Conservation (phyloP, 2,113 vertebrate genomes). For the Megaleporinus macrocephalus region DNA sequence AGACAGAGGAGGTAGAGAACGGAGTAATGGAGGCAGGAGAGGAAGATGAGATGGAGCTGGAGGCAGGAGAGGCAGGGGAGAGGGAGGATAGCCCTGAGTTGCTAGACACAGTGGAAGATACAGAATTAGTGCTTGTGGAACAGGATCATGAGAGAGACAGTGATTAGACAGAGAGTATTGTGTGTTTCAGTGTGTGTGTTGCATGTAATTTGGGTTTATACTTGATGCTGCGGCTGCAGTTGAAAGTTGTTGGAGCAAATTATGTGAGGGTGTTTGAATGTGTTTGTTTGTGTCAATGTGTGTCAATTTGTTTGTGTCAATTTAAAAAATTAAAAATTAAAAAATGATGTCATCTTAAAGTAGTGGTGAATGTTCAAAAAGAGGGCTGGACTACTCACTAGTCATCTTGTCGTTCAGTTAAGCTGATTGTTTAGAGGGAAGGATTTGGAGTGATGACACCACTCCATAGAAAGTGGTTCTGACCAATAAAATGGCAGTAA, state of each 20-base stretch:
- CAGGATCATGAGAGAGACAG: slow-evolving; percentile 86
- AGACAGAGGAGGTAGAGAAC: slow-evolving; percentile 76
- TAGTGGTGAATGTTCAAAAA: not conserved
- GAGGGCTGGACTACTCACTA: slow-evolving; percentile 4
- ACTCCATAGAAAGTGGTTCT: not conserved
- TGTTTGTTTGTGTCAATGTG: not conserved
- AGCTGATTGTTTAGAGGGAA: not conserved
- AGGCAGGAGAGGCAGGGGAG: slow-evolving; percentile 76
- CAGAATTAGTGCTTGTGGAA: slow-evolving; percentile 82
- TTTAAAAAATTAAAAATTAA: too few species aligned
- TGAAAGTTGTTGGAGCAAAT: not conserved
- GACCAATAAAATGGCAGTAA: slow-evolving; percentile 21
- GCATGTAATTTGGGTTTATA: not conserved
- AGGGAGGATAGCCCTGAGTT: slow-evolving; percentile 85
- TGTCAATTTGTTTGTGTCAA: not conserved
- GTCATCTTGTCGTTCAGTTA: not conserved
- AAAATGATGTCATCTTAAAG: not conserved
- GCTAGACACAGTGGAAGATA: slow-evolving; percentile 86
- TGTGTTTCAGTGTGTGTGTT: slow-evolving; percentile 1
- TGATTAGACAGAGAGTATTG: slow-evolving; percentile 64
- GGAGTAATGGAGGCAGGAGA: slow-evolving; percentile 69
- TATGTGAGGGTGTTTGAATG: slow-evolving; percentile 15
- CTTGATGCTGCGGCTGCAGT: slow-evolving; percentile 16
- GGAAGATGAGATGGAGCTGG: slow-evolving; percentile 63
- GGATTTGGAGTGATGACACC: not conserved